A percentile compares a stretch with the other conserved stretches of the same genome.
Evolutionary conservation across 1,140 invertebrate species (phyloP).

Genomic region (Drosophila setifemur): DNA sequence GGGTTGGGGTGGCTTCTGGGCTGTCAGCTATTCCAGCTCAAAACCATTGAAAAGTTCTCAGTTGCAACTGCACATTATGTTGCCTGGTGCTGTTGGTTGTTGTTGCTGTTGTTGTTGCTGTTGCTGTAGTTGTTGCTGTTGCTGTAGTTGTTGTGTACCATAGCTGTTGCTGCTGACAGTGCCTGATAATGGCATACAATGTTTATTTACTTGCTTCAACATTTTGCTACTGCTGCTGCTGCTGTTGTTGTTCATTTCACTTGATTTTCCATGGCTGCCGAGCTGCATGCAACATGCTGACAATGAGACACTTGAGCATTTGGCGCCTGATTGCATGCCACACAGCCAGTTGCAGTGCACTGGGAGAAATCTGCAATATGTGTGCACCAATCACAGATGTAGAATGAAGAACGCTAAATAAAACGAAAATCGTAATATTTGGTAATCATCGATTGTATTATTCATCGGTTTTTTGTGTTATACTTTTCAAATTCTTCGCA

Average conservation of each 20-base stretch:
- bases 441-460: no score
- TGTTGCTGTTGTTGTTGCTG: conserved; percentile 23
- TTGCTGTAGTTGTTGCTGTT: conserved; percentile 6
- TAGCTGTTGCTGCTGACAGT: conserved; percentile 62
- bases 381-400: no score
- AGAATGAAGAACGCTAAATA: no score
- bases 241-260: conserved; percentile 66
- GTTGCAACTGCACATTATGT: conserved; percentile 76
- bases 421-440: no score
- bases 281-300: conserved; percentile 68
- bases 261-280: conserved; percentile 46
- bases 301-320: conserved; percentile 77
- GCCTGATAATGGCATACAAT: conserved; percentile 75
- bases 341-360: conserved; percentile 29
- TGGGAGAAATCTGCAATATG: neutral
- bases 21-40: conserved; percentile 51
- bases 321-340: conserved; percentile 75
- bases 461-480: no score
- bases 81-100: conserved; percentile 60
- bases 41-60: conserved; percentile 70
- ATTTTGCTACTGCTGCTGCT: conserved; percentile 32
- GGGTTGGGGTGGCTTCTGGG: neutral
- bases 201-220: conserved; percentile 77
- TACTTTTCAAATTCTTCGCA: no score
- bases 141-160: conserved; percentile 12